Evolutionary conservation across 2,888 invertebrate species (phyloP), one percentile per base, ranked within the genome.

Genomic region (Caenorhabditis sp.): DNA sequence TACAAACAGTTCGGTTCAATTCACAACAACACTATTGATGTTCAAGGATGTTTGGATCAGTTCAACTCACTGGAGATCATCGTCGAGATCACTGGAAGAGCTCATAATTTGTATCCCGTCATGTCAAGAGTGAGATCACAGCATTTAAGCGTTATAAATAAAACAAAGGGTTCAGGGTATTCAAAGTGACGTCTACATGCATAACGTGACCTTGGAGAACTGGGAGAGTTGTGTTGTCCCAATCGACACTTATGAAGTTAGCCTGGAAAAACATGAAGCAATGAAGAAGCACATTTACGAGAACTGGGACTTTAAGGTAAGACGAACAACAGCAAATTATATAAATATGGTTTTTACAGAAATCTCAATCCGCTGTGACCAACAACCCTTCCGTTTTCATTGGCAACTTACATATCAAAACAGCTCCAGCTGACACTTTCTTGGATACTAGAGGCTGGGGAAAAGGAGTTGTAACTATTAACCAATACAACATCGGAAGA

Each of bases 401-500:
- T 28, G 82, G 76, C 35, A 76, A 82, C 61, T 41, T 82, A 22
- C 73, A 77, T 31, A 61, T 82, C 7, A 74, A 73, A 56, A 54
- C 54, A 1, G 56, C 54, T 14, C 82, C 82, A 7, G 73, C 68
- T 16, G 87, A 90, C 63, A 89, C 90, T 0, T 90, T 82, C 64
- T 66, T 89, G 28, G 87, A 89, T 63, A 75, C 86, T 22, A 79
- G 74, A 54, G 85, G 86, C 14, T 90, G 86, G 87, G 86, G 86
- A 28, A 88, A 94, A 93, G 94, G 94, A 28, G 91, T 93, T 35
- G 92, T 93, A 5, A 93, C 93, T 61, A 88, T 94, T 6, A 94
- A 94, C 85, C 92, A 93, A 6, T 93, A 93, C 85, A 94, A 94
- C 88, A 88, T 94, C 22, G 94, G 94, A 31, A 92, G 94, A 44